Evolutionary conservation across 2,888 invertebrate genomes (phyloP).

Genomic region (Choreutis nemorana): DNA sequence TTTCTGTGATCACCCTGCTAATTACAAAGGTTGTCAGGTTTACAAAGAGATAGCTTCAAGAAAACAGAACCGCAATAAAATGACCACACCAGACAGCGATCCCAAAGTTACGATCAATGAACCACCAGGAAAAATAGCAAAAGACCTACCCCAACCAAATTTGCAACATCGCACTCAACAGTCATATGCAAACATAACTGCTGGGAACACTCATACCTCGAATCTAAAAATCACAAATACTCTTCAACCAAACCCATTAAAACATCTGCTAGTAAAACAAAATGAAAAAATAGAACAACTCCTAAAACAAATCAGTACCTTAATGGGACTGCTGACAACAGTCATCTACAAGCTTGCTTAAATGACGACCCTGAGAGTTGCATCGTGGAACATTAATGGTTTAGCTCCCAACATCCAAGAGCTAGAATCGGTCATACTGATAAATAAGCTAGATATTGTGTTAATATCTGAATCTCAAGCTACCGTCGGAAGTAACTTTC

Average conservation of each 20-base stretch:
- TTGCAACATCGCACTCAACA: background rate
- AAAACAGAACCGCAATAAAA: background rate
- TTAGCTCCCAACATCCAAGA: background rate
- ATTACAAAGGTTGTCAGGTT: too few species aligned
- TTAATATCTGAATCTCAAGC: background rate
- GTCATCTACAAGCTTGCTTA: background rate
- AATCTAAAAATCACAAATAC: background rate
- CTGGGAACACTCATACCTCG: background rate
- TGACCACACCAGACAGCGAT: too few species aligned
- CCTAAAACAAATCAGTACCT: background rate
- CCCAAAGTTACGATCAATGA: slow-evolving; percentile 14
- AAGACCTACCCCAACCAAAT: too few species aligned
- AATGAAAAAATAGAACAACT: background rate
- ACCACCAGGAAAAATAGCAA: too few species aligned
- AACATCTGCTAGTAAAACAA: background rate
- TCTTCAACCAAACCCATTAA: background rate
- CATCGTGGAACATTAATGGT: background rate
- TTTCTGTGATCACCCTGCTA: background rate
- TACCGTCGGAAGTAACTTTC: background rate
- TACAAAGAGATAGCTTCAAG: background rate
- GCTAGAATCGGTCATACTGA: background rate
- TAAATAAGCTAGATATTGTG: background rate
- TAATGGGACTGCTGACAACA: background rate
- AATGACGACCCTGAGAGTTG: background rate
- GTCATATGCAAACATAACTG: background rate